These are phyloP conservation scores for Drosophila serrata DNA, from an alignment of 1,140 invertebrate genomes.

Conservation along the genomic window DNA sequence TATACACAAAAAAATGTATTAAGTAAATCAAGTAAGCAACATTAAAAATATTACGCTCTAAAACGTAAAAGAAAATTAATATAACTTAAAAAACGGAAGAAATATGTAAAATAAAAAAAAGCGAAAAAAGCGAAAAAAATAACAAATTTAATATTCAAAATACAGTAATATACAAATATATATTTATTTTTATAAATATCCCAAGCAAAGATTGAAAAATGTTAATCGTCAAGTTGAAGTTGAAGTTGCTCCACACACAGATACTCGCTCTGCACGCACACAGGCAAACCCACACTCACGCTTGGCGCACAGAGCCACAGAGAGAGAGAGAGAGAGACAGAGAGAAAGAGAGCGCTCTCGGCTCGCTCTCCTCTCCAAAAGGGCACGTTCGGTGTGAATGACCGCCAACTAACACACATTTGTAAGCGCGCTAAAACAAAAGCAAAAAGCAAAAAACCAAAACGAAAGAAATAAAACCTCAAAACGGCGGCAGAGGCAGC, in stretches of 20 bases:
- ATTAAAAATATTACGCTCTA: no score
- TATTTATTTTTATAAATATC: background rate
- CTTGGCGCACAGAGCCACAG: slow-evolving; percentile 21
- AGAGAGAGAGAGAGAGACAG: slow-evolving; percentile 11
- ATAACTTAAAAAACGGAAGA: no score
- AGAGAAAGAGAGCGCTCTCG: slow-evolving; percentile 21
- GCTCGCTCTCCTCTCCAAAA: slow-evolving; percentile 64
- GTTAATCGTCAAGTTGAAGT: slow-evolving; percentile 54
- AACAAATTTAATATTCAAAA: background rate
- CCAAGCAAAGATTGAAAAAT: slow-evolving; percentile 25
- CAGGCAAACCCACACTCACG: slow-evolving; percentile 1
- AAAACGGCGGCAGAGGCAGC: slow-evolving; percentile 37
- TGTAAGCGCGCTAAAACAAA: slow-evolving; percentile 83
- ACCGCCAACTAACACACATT: slow-evolving; percentile 85
- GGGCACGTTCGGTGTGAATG: slow-evolving; percentile 85
- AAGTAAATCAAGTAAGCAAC: no score
- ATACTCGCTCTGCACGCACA: slow-evolving; percentile 18
- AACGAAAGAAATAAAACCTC: slow-evolving; percentile 43
- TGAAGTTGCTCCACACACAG: slow-evolving; percentile 50
- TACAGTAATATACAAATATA: background rate
- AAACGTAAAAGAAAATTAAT: no score
- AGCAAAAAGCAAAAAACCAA: slow-evolving; percentile 54
- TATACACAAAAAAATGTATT: no score
- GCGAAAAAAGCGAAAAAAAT: no score
- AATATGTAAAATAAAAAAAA: no score